Conservation (phyloP, 1,140 invertebrate species). For the Pseudoatta argentina region DNA sequence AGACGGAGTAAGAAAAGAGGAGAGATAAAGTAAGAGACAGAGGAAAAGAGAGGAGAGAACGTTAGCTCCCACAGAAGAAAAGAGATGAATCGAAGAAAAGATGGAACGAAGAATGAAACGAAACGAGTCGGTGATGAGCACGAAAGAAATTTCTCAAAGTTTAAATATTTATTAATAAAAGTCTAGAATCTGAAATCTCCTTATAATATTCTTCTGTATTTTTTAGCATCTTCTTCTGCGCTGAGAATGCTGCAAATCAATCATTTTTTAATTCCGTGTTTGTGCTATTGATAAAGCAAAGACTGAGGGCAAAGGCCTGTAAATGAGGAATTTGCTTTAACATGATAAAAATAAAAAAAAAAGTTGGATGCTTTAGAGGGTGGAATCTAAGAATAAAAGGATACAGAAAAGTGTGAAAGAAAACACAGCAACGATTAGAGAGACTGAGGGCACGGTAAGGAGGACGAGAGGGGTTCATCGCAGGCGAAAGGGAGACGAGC, state of each 20-base stretch:
- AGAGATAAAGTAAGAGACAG: conserved; percentile 38
- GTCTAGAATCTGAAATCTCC: neutral
- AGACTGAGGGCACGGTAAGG: conserved; percentile 1
- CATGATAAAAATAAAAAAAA: neutral
- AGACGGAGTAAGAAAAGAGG: neutral
- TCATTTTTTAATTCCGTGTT: neutral
- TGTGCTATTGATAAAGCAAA: neutral
- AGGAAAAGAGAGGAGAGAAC: conserved; percentile 40
- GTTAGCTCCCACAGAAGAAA: conserved; percentile 17
- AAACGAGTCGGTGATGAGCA: conserved; percentile 20
- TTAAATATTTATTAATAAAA: conserved; percentile 32
- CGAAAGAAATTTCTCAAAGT: conserved; percentile 3
- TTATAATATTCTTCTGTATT: neutral
- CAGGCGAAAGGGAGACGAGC: conserved; percentile 42
- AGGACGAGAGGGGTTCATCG: conserved; percentile 16
- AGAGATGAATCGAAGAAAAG: conserved; percentile 9
- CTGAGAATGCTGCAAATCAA: neutral
- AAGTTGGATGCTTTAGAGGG: neutral
- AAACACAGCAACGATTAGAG: conserved; percentile 29
- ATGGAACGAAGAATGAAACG: conserved; percentile 20
- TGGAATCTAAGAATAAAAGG: neutral
- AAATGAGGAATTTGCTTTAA: neutral
- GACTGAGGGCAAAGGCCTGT: neutral
- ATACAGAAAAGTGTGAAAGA: neutral
- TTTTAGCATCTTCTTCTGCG: neutral